Evolutionary conservation across 2,113 vertebrate species (phyloP), one percentile per base, ranked within the genome.

Genomic region (Hypocryptadius cinnamomeus): DNA sequence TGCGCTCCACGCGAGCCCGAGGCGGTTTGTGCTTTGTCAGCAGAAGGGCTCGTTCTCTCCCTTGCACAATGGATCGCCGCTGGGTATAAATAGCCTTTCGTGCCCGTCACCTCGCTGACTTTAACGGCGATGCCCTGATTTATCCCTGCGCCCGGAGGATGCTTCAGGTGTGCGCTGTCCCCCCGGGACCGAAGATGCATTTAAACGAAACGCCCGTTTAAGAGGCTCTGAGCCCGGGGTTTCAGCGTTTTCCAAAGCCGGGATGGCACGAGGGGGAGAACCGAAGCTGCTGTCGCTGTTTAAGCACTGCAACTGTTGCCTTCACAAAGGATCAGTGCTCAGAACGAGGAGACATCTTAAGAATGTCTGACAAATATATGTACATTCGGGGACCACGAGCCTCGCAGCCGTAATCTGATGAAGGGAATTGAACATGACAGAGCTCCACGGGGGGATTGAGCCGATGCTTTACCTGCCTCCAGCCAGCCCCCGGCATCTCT

Each of bases 291-390:
- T 61, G 84, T 30, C 3, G 5, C 72, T 14, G 53, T 57, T 68
- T 19, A 35, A 77, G 45, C 20, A 0, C 70, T 85, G 59, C 85
- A 82, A 88, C n/a, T 83, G 79, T 70, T 83, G 85, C 91, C 81
- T 89, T 91, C 94, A 68, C 78, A 82, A 77, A 95, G 91, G 78
- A 93, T 89, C 95, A 51, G 89, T 0, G 35, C 92, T 89, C 35
- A 0, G 91, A 89, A 51, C 70, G 4, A 84, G 94, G 91, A 96
- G 91, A 68, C 87, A 74, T 87, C 93, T 87, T 89, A 80, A 85
- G 87, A 80, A 42, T 68, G 76, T 84, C 91, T 95, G 93, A 94
- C 94, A 95, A 92, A 96, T 91, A 6, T 48, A 77, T 86, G 96
- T 88, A 39, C 85, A 45, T 78, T 92, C 7, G 20, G 96, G 96